Percentiles rank a stretch among this genome's conserved stretches.
Conservation (phyloP, 1,140 invertebrate genomes). For the Philotrypesis tridentata region DNA sequence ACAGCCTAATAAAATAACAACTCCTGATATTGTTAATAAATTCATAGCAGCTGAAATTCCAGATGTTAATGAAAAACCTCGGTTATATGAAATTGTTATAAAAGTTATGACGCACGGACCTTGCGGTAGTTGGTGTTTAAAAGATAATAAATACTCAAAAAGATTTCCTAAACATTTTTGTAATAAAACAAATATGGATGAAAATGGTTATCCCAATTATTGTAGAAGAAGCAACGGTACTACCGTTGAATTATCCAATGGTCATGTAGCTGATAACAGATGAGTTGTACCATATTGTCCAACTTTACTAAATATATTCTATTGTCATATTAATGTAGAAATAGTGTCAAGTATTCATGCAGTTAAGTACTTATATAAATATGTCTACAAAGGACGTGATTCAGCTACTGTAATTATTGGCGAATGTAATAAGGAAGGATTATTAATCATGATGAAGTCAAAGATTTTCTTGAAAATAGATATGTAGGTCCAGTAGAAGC, state of each 20-base stretch:
- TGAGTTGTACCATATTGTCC: slow-evolving; percentile 43
- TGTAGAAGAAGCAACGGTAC: slow-evolving; percentile 54
- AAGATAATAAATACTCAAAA: too few species aligned
- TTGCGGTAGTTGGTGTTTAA: too few species aligned
- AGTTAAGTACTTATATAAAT: slow-evolving; percentile 41
- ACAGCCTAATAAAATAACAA: slow-evolving; percentile 60
- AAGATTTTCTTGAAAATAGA: too few species aligned
- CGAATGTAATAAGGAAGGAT: neutral
- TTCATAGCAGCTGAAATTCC: slow-evolving; percentile 62
- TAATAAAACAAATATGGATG: too few species aligned
- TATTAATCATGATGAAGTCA: slow-evolving; percentile 36
- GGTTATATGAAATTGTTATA: too few species aligned
- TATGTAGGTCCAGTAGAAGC: too few species aligned
- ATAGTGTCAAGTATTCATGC: slow-evolving; percentile 31
- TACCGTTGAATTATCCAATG: slow-evolving; percentile 8
- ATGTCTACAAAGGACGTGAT: too few species aligned
- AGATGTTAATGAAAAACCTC: slow-evolving; percentile 63
- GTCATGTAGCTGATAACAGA: slow-evolving; percentile 35
- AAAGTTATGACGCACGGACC: too few species aligned
- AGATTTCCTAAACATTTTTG: too few species aligned
- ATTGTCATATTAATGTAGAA: slow-evolving; percentile 48
- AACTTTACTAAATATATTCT: slow-evolving; percentile 8
- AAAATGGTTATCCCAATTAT: slow-evolving; percentile 70
- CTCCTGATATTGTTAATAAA: slow-evolving; percentile 60
- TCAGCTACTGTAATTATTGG: slow-evolving; percentile 20